Base-by-base conservation (phyloP, 2,113 vertebrate genomes). In the Rhea americana region DNA sequence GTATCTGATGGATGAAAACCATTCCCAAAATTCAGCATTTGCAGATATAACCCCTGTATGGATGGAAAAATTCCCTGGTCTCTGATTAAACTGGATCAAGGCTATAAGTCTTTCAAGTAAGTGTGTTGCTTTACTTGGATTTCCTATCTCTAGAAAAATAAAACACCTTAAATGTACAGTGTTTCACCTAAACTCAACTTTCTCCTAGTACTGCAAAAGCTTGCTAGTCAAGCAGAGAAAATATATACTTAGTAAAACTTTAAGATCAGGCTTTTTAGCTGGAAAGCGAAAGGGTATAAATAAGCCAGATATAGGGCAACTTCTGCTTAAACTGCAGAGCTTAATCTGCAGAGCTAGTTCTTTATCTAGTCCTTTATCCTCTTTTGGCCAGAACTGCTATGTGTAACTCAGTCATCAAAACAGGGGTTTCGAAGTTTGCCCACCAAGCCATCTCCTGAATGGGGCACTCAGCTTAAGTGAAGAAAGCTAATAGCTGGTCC, bases 231-330 rank as follows among this genome's bases (percentile, higher is more conserved):
- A 66, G 47, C 20, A 85, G 20, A 66, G 45, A 85, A 94, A 91
- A 85, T 90, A 82, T 58, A 93, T 87, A 70, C 55, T 83, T 77
- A 73, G 48, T 63, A 77, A 87, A 87, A 18, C 17, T 87, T 93
- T 83, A 83, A 80, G 68, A 75, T 50, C 35, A 74, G 63, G 45
- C 28, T 91, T 93, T 90, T 56, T 50, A 75, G 22, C 41, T 90
- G 67, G 55, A 90, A 95, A 77, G 18, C 7, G 67, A 50, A 43
- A 73, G 41, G 50, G 18, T 28, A 53, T 72, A 72, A 72, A 72
- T 72, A 72, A 28, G 70, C 35, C 48, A 72, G 35, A 53, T 72
- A 21, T 30, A 72, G 70, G 50, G 50, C 35, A 75, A 51, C 28
- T 65, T 13, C 30, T 74, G 13, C 61, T 78, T 75, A 66, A 75